phyloP scores from a whole-genome alignment of 2,888 invertebrate species.

The Opisthograptis luteolata region DNA sequence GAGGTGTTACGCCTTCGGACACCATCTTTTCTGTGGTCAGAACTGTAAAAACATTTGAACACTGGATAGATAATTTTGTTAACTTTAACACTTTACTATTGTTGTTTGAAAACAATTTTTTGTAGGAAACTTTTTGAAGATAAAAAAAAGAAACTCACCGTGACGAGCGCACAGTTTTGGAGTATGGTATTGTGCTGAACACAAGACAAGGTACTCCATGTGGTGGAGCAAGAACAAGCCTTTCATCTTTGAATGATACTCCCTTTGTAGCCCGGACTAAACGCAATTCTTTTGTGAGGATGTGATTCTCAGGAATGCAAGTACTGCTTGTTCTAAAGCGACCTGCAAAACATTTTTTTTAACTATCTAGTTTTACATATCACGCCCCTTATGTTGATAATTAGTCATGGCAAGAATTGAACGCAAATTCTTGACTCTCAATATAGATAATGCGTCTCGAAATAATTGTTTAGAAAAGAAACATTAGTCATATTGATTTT shows the following conservation, averaged over 20 bases:
- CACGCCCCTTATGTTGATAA: no score
- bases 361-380: no score
- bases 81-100: neutral
- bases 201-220: constrained; percentile 92
- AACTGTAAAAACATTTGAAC: constrained; percentile 42
- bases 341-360: constrained; percentile 55
- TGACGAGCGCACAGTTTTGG: constrained; percentile 85
- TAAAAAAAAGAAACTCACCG: constrained; percentile 72
- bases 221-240: constrained; percentile 91
- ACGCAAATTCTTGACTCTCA: no score
- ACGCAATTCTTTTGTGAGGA: constrained; percentile 83
- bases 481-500: no score
- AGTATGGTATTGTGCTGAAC: constrained; percentile 94
- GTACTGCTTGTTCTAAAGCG: constrained; percentile 80
- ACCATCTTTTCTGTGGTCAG: constrained; percentile 88
- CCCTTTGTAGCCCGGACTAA: constrained; percentile 85
- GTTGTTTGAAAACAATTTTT: no score
- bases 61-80: neutral
- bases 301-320: constrained; percentile 83
- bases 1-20: constrained; percentile 92
- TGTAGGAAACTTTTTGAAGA: no score
- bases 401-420: no score
- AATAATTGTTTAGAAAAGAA: no score
- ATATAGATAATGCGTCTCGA: no score
- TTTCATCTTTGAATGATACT: constrained; percentile 90